Percentiles rank a stretch among this genome's conserved stretches.
Conservation (phyloP, 2,888 invertebrate species). For the Linyphia triangularis region DNA sequence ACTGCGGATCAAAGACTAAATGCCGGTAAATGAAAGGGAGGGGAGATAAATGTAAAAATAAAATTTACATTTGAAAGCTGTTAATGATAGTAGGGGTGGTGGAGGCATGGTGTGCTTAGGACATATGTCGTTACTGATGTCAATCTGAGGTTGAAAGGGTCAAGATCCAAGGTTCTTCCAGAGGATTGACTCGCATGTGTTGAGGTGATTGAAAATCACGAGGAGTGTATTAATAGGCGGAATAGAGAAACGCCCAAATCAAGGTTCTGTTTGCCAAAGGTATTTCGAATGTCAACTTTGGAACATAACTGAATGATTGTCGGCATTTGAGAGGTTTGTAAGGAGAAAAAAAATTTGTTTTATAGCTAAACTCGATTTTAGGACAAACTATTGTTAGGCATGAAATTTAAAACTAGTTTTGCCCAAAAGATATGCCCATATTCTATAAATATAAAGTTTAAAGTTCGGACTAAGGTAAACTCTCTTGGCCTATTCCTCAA, state of each 20-base stretch:
- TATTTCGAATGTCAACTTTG: neutral
- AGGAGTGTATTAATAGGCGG: neutral
- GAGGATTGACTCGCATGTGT: neutral
- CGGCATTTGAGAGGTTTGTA: too few relatives aligned
- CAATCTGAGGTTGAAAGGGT: constrained; percentile 26
- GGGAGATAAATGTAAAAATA: neutral
- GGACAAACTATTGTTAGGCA: too few relatives aligned
- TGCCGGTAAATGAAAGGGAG: neutral
- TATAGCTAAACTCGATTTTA: too few relatives aligned
- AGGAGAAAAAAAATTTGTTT: too few relatives aligned
- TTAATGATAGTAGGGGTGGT: constrained; percentile 23
- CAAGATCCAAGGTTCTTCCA: constrained; percentile 34
- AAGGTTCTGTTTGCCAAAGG: constrained; percentile 11
- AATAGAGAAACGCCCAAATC: constrained; percentile 39
- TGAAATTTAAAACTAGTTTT: too few relatives aligned
- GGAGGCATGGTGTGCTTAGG: neutral
- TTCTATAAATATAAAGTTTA: too few relatives aligned
- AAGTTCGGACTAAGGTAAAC: too few relatives aligned
- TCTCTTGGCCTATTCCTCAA: too few relatives aligned
- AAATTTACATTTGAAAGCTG: constrained; percentile 53
- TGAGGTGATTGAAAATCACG: constrained; percentile 4
- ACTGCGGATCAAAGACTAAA: constrained; percentile 20
- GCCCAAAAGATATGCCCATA: too few relatives aligned
- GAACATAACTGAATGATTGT: too few relatives aligned
- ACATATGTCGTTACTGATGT: constrained; percentile 26